phyloP scores from a whole-genome alignment of 2,113 vertebrate genomes.

The Phrynosoma blainvillii region DNA sequence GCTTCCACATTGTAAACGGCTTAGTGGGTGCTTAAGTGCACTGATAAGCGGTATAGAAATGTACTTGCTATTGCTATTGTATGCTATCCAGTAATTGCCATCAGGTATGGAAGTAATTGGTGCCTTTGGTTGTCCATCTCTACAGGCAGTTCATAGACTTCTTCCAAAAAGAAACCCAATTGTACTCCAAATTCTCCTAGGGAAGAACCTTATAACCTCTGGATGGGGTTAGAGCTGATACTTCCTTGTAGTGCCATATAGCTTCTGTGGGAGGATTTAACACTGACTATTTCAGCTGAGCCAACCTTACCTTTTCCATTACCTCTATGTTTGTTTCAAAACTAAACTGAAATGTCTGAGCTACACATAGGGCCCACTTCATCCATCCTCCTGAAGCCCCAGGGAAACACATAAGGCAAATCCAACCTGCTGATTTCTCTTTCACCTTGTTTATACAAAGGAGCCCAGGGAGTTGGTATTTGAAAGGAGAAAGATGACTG shows the following conservation, averaged over 20 bases:
- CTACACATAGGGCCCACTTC: not conserved
- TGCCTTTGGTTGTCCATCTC: not conserved
- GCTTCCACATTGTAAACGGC: too few species aligned
- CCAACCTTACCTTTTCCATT: constrained; percentile 12
- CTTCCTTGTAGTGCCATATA: not conserved
- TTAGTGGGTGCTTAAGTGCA: too few species aligned
- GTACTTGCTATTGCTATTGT: too few species aligned
- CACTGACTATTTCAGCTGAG: not conserved
- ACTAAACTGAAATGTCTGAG: constrained; percentile 11
- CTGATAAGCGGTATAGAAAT: too few species aligned
- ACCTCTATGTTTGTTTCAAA: constrained; percentile 3
- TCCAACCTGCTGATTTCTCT: not conserved
- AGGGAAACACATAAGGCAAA: not conserved
- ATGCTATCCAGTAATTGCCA: not conserved
- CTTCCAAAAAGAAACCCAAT: not conserved
- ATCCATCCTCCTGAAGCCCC: not conserved
- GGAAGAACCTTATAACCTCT: not conserved
- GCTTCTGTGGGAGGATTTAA: not conserved
- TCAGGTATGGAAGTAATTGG: constrained; percentile 11
- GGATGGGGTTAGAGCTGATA: not conserved
- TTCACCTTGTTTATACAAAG: not conserved
- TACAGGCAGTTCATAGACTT: constrained; percentile 9
- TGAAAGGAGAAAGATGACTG: not conserved
- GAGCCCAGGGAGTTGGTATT: not conserved
- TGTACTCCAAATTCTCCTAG: not conserved